Evolutionary conservation across 2,113 vertebrate species (phyloP), one percentile per base, ranked within the genome.

Genomic region (Phalacrocorax carbo): DNA sequence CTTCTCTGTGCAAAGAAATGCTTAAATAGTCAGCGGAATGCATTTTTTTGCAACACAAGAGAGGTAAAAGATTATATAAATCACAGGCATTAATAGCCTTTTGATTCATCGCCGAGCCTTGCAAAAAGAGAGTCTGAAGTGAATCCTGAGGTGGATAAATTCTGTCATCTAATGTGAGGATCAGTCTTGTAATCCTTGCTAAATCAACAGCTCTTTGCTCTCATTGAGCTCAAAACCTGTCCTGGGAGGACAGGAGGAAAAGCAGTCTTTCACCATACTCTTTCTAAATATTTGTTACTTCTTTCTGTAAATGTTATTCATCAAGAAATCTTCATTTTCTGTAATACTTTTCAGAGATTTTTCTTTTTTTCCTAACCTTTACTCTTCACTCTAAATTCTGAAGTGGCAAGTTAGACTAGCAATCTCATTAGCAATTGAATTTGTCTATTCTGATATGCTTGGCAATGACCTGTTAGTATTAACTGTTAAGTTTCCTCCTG

Each of bases 1-100:
- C 66, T 66, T 42, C 38, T 82, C 77, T 91, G 84, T 97, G 82
- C 62, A 88, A 76, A 93, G 54, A 93, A 90, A 82, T 77, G 42
- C 58, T 89, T 73, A 84, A 95, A 89, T 13, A 77, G 70, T 73
- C 77, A 86, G 85, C 22, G 84, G 77, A 94, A 87, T 87, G 77
- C 78, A 72, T 32, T 65, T 93, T 92, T 94, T 93, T 94, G 48
- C 75, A 93, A 51, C n/a, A 51, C 70, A 70, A 54, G 81, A 94
- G 91, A 82, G 9, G 44, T 5, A 87, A 66, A 88, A 92, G 91
- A 95, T 91, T 93, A 95, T 86, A 93, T 64, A 93, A 96, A 96
- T 94, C 91, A 94, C 82, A 85, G 51, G 42, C 66, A 72, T 77
- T 92, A 96, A 94, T 95, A 88, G 78, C 57, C 62, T 86, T 91